These are phyloP conservation scores for Lepeophtheirus nordmannii DNA, from an alignment of 2,888 invertebrate species.

Conservation along the genomic window DNA sequence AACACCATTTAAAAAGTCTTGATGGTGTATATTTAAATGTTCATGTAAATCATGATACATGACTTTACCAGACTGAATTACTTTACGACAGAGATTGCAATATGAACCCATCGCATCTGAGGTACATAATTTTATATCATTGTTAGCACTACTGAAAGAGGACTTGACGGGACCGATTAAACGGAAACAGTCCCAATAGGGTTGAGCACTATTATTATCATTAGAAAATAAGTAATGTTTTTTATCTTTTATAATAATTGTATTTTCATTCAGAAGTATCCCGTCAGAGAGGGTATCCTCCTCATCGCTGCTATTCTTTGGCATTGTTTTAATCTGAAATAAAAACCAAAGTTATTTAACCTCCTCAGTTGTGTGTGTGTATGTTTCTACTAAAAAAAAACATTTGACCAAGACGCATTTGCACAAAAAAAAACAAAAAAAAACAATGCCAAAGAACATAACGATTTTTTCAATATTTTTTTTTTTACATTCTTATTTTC, in stretches of 20 bases:
- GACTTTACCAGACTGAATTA: background rate
- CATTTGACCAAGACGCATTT: no score
- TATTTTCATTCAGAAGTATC: background rate
- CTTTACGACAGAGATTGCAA: background rate
- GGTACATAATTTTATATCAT: background rate
- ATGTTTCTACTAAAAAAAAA: no score
- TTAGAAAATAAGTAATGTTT: background rate
- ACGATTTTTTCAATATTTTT: no score
- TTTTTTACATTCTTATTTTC: no score
- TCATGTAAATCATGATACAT: background rate
- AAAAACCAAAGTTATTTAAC: background rate
- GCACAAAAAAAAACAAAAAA: no score
- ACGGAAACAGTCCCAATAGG: background rate
- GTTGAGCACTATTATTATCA: background rate
- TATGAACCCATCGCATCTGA: background rate
- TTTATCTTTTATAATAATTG: background rate
- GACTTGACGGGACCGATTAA: background rate
- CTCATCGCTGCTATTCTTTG: background rate
- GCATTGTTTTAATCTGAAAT: slow-evolving; percentile 6
- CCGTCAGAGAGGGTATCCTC: background rate
- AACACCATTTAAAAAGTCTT: background rate
- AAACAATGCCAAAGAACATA: no score
- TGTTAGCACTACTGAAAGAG: background rate
- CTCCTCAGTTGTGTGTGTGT: no score
- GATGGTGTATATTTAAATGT: background rate